Percentiles rank a stretch among this genome's conserved stretches.
Conservation (phyloP, 2,113 vertebrate species). For the Cranoglanis bouderius region DNA sequence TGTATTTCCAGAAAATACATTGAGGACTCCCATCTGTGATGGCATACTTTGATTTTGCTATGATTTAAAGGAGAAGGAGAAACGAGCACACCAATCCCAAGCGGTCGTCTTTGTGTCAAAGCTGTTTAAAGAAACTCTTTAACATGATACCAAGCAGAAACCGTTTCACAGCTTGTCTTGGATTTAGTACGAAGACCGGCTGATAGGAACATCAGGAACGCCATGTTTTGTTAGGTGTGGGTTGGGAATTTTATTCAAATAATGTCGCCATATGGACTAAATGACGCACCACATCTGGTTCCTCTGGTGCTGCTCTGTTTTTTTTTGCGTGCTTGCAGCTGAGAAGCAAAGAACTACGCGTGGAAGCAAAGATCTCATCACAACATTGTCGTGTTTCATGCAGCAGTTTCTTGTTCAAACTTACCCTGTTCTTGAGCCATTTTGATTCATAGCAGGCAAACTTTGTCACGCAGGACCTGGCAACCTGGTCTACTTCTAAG, state of each 20-base stretch:
- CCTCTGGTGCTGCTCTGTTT: background rate
- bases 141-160: constrained; percentile 15
- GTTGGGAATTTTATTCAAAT: background rate
- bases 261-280: background rate
- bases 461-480: constrained; percentile 30
- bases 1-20: background rate
- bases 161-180: background rate
- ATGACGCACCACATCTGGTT: background rate
- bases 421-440: background rate
- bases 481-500: constrained; percentile 43
- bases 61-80: constrained; percentile 8
- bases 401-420: background rate
- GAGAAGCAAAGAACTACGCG: background rate
- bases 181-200: background rate
- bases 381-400: background rate
- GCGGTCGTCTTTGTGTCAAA: background rate
- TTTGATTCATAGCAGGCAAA: background rate
- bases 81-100: background rate
- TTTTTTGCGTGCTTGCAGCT: background rate
- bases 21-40: constrained; percentile 15
- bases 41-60: constrained; percentile 33
- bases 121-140: background rate
- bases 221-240: background rate
- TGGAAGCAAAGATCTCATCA: background rate
- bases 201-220: background rate